phyloP scores from a whole-genome alignment of 2,113 vertebrate genomes.

The Calcarius ornatus region DNA sequence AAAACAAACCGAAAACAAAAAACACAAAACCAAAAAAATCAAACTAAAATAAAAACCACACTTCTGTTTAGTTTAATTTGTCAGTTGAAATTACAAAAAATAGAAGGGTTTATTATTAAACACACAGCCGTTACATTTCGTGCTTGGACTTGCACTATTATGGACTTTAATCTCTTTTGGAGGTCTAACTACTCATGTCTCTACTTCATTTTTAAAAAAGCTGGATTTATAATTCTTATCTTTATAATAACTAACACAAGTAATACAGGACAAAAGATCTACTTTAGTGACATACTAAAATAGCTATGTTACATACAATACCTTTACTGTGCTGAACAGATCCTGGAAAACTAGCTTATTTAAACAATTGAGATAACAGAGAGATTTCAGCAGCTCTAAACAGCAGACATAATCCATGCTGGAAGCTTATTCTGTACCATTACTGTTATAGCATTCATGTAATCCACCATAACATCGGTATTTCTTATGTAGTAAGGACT shows the following conservation, averaged over 20 bases:
- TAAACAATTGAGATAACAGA: background rate
- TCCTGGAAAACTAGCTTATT: background rate
- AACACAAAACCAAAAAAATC: background rate
- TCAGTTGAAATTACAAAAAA: background rate
- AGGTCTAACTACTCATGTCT: background rate
- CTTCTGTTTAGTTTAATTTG: background rate
- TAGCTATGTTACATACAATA: background rate
- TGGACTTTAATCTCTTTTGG: background rate
- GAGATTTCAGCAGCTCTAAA: background rate
- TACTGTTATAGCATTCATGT: background rate
- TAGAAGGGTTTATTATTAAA: background rate
- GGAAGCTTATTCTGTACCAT: background rate
- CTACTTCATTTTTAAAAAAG: background rate
- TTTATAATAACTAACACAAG: background rate
- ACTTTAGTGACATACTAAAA: background rate
- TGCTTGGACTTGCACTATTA: background rate
- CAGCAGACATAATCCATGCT: background rate
- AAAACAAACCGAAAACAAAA: background rate
- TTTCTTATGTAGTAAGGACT: background rate
- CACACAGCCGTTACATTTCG: background rate
- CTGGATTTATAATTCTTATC: background rate
- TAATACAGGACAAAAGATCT: background rate
- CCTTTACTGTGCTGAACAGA: background rate
- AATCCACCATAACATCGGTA: slow-evolving; percentile 10
- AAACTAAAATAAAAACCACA: background rate